A percentile compares a stretch with the other conserved stretches of the same genome.
Evolutionary conservation across 2,113 vertebrate genomes (phyloP).

Genomic region (Triplophysa siluroides): DNA sequence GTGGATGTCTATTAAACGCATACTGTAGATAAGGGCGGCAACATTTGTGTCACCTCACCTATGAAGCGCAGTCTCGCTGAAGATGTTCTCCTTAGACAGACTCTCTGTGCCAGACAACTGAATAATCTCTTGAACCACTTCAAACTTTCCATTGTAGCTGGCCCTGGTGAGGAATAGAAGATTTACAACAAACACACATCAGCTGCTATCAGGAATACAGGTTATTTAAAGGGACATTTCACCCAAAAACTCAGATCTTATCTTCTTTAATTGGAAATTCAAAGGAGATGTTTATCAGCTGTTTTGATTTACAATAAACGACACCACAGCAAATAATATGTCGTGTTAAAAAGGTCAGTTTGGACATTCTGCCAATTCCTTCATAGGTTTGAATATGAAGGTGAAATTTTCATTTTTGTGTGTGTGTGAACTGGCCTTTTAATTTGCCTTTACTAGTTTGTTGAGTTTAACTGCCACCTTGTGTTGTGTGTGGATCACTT

Average conservation of each 20-base stretch:
- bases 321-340: no score
- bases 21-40: not conserved
- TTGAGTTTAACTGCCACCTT: conserved; percentile 14
- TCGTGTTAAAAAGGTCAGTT: no score
- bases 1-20: not conserved
- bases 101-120: conserved; percentile 88
- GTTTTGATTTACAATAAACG: no score
- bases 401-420: no score
- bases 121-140: conserved; percentile 85
- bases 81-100: conserved; percentile 92
- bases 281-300: no score
- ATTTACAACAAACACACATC: not conserved
- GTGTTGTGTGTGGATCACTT: not conserved
- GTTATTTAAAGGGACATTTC: not conserved
- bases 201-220: not conserved
- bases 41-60: conserved; percentile 67
- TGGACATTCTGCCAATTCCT: no score
- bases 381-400: no score
- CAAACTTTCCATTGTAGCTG: conserved; percentile 88
- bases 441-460: not conserved
- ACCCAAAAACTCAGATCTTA: no score
- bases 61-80: conserved; percentile 94
- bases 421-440: no score
- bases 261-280: no score
- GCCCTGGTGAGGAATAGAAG: conserved; percentile 71